phyloP scores from a whole-genome alignment of 2,888 invertebrate species.

The Pyrgus malvae region DNA sequence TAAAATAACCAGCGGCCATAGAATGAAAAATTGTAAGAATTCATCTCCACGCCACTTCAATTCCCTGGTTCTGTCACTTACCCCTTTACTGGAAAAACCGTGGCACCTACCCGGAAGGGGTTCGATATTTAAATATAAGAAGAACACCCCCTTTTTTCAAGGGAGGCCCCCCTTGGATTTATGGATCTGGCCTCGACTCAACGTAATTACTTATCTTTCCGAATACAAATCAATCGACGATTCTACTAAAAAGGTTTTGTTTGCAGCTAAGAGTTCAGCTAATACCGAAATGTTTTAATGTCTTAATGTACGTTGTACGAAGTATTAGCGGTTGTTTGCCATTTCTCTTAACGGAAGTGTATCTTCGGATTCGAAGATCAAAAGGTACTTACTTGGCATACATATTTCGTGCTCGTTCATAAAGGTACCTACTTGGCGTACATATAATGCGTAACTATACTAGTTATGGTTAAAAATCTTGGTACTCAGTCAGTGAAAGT shows the following conservation, averaged over 20 bases:
- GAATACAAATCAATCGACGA: conserved; percentile 78
- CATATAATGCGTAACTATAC: no score
- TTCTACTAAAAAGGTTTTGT: conserved; percentile 33
- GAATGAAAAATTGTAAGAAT: conserved; percentile 5
- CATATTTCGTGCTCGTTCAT: no score
- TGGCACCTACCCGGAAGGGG: conserved; percentile 82
- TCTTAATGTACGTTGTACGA: no score
- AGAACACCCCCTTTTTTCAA: conserved; percentile 79
- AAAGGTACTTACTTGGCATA: no score
- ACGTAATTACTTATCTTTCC: conserved; percentile 80
- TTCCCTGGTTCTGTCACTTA: conserved; percentile 80
- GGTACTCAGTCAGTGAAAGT: no score
- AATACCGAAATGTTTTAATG: not conserved
- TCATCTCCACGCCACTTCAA: conserved; percentile 44
- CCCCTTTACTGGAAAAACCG: conserved; percentile 82
- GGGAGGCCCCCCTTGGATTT: conserved; percentile 72
- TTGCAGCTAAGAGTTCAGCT: conserved; percentile 12
- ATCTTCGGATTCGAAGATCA: no score
- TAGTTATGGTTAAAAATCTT: no score
- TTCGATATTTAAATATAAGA: conserved; percentile 82
- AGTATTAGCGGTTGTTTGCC: no score
- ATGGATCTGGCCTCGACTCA: conserved; percentile 77
- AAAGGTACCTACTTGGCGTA: no score
- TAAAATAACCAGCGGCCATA: not conserved
- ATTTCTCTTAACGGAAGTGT: no score